A percentile compares a stretch with the other conserved stretches of the same genome.
Evolutionary conservation across 2,113 vertebrate species (phyloP).

Genomic region (Platichthys flesus): DNA sequence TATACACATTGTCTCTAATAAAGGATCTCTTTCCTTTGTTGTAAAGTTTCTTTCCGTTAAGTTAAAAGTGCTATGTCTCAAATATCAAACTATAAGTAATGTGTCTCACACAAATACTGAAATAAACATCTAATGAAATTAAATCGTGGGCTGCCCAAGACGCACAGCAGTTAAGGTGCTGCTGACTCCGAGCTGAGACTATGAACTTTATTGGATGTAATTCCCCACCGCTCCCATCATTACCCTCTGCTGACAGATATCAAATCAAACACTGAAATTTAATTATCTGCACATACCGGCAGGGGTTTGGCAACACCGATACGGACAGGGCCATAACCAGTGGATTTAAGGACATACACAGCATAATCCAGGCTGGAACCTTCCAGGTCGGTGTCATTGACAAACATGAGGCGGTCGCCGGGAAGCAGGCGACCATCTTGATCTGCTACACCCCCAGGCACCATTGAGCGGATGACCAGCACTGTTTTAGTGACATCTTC

Average conservation of each 20-base stretch:
- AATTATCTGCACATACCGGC: slow-evolving; percentile 83
- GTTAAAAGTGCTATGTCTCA: neutral
- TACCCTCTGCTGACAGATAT: slow-evolving; percentile 4
- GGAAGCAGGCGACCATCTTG: slow-evolving; percentile 90
- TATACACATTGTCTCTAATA: neutral
- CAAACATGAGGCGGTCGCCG: slow-evolving; percentile 94
- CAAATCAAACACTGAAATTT: neutral
- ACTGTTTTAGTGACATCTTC: slow-evolving; percentile 90
- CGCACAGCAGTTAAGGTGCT: neutral
- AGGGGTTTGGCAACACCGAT: slow-evolving; percentile 94
- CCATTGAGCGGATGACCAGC: slow-evolving; percentile 94
- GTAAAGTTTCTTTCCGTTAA: neutral
- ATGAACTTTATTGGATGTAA: neutral
- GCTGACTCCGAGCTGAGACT: neutral
- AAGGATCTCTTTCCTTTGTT: neutral
- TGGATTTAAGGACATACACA: slow-evolving; percentile 92
- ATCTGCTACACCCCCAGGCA: slow-evolving; percentile 91
- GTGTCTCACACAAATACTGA: neutral
- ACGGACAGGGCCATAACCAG: slow-evolving; percentile 84
- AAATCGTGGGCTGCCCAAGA: neutral
- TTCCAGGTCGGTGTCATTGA: slow-evolving; percentile 89
- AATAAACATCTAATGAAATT: neutral
- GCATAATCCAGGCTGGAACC: slow-evolving; percentile 92
- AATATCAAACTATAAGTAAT: neutral
- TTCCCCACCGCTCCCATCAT: neutral